Conservation (phyloP, 2,888 invertebrate genomes). For the Drosophila recens region DNA sequence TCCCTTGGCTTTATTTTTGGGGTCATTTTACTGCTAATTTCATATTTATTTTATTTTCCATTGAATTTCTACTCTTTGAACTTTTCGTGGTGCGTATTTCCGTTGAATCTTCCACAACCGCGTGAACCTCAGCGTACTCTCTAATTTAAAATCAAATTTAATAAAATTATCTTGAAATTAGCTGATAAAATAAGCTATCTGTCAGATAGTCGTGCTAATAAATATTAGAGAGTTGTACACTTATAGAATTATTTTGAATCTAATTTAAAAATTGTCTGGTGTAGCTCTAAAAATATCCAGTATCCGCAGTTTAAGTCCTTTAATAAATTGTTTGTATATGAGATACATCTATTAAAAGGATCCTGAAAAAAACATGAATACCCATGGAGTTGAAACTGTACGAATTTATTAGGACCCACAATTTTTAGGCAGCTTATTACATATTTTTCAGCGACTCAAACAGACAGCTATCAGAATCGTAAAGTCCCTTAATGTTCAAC, state of each 20-base stretch:
- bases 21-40: constrained; percentile 59
- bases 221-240: not conserved
- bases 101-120: not conserved
- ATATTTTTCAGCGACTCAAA: not conserved
- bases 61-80: constrained; percentile 52
- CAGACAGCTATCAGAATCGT: not conserved
- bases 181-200: not conserved
- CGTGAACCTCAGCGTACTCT: not conserved
- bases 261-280: not conserved
- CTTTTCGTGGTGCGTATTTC: constrained; percentile 32
- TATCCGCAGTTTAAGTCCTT: too few species aligned
- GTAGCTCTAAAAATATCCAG: not conserved
- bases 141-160: not conserved
- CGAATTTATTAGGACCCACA: not conserved
- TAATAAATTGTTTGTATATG: too few species aligned
- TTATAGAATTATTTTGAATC: not conserved
- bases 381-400: too few species aligned
- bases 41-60: constrained; percentile 48
- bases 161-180: not conserved
- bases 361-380: too few species aligned
- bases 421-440: not conserved
- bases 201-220: not conserved
- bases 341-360: too few species aligned
- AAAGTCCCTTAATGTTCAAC: not conserved
- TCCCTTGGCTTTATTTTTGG: constrained; percentile 28